Evolutionary conservation across 2,888 invertebrate genomes (phyloP).

Genomic region (Orthosia cruda): DNA sequence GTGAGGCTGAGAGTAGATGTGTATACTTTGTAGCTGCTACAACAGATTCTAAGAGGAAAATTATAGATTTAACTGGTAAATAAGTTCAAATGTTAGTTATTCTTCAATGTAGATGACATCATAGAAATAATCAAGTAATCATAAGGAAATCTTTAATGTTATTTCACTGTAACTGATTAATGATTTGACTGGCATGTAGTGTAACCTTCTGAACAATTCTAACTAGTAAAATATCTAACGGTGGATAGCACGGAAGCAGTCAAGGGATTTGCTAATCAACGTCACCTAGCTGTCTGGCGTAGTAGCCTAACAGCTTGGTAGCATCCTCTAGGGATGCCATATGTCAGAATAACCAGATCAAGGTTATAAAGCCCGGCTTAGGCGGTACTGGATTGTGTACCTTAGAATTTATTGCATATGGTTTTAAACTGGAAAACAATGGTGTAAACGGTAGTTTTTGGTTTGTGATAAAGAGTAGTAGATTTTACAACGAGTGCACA

Average conservation of each 20-base stretch:
- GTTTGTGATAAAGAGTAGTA: background rate
- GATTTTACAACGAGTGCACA: too few species aligned
- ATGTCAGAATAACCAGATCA: slow-evolving; percentile 38
- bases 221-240: slow-evolving; percentile 14
- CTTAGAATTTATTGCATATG: background rate
- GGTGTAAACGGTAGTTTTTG: background rate
- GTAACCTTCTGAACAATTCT: background rate
- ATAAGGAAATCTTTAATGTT: background rate
- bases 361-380: slow-evolving; percentile 15
- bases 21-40: background rate
- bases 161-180: background rate
- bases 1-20: background rate
- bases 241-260: slow-evolving; percentile 9
- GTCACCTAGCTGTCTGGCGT: slow-evolving; percentile 45
- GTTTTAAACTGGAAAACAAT: slow-evolving; percentile 3
- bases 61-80: background rate
- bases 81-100: slow-evolving; percentile 1
- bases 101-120: slow-evolving; percentile 18
- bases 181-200: background rate
- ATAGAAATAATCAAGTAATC: background rate
- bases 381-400: slow-evolving; percentile 11
- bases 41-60: slow-evolving; percentile 6
- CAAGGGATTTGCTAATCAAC: slow-evolving; percentile 66
- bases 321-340: slow-evolving; percentile 39
- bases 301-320: slow-evolving; percentile 18